Evolutionary conservation across 2,113 vertebrate genomes (phyloP), one percentile per base, ranked within the genome.

Genomic region (Epinephelus moara): DNA sequence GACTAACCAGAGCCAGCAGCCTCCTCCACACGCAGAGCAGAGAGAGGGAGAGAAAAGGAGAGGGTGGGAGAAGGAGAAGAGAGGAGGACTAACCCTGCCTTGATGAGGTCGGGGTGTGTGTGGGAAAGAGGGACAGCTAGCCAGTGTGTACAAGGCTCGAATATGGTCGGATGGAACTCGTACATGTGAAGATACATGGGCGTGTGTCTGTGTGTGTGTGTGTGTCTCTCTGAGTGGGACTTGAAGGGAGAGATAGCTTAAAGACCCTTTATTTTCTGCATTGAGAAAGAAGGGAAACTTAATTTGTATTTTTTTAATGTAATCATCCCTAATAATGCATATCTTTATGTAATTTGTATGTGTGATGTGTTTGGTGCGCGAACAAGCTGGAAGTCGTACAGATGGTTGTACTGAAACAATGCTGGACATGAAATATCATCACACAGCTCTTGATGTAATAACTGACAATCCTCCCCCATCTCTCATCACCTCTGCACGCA

Each of bases 1-100:
- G 92, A 93, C 94, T 93, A 96, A 93, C 94, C 94, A 93, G 82
- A 95, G 95, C 91, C 93, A 96, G 89, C 89, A 88, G 90, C 91
- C 89, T 94, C 94, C 93, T 96, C 94, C 90, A 92, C 91, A 95
- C 83, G 69, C 91, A 91, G 90, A 91, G 81, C 77, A 66, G 76
- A 78, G 91, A 88, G 91, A 93, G 90, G 81, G 94, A 92, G 89
- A 77, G 91, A 72, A 80, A 62, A 52, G 12, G 57, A 69, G 72
- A 75, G 70, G 37, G 63, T 50, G 73, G 33, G 72, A 82, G 86
- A 76, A 81, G 75, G 75, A 84, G 75, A 75, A 50, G 78, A 85
- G 85, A 80, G 82, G 78, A 89, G 79, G 84, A 86, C 86, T 87
- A 88, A 89, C 91, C 88, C 85, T 85, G 94, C 94, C 93, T 94